phyloP scores from a whole-genome alignment of 37 sponge, comb jelly and placozoan species.

The Tethya wilhelma region DNA sequence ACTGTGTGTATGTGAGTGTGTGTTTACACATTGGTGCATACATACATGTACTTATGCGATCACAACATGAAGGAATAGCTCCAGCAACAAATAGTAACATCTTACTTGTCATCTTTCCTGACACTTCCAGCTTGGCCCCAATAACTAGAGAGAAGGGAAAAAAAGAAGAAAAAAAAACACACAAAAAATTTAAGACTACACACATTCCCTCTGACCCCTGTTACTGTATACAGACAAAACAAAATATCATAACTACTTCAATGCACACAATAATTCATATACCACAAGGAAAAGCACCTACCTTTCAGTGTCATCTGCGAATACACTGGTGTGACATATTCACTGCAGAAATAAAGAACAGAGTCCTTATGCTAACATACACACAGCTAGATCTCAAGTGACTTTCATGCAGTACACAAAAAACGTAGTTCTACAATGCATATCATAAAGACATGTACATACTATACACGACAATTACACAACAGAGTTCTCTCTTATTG shows the following conservation, averaged over 20 bases:
- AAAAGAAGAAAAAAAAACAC: background rate
- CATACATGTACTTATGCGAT: background rate
- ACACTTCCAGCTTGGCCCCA: slow-evolving; percentile 26
- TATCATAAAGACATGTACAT: too few species aligned
- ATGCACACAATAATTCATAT: background rate
- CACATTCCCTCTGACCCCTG: background rate
- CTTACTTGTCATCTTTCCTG: slow-evolving; percentile 23
- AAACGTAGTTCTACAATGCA: too few species aligned
- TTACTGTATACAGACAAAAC: background rate
- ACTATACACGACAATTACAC: too few species aligned
- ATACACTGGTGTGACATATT: slow-evolving; percentile 37
- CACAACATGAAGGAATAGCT: too few species aligned
- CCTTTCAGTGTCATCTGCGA: slow-evolving; percentile 72
- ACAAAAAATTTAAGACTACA: background rate
- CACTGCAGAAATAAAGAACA: slow-evolving; percentile 14
- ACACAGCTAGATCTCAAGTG: background rate
- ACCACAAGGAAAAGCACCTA: slow-evolving; percentile 4
- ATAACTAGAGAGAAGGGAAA: slow-evolving; percentile 28
- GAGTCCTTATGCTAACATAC: background rate
- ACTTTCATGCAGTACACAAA: too few species aligned
- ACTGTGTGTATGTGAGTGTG: too few species aligned
- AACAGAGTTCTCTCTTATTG: too few species aligned
- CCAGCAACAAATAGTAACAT: too few species aligned
- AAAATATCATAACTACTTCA: background rate
- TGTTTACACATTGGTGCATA: too few species aligned